A percentile compares a stretch with the other conserved stretches of the same genome.
Evolutionary conservation across 2,888 invertebrate genomes (phyloP).

Genomic region (Tiliacea citrago): DNA sequence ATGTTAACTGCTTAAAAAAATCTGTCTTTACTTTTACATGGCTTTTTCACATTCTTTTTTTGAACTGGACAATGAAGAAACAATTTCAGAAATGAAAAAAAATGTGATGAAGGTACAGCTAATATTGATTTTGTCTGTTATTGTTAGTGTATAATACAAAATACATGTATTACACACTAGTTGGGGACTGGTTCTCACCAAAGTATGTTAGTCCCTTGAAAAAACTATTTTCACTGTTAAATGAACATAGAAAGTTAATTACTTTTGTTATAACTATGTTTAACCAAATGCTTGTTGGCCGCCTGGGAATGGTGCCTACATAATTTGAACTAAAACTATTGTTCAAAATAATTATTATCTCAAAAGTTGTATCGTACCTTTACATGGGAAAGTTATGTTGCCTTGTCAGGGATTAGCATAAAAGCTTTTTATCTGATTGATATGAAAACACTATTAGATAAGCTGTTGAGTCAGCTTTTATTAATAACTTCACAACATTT

Average conservation of each 20-base stretch:
- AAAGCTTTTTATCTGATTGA: conserved; percentile 49
- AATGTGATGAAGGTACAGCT: too few species aligned
- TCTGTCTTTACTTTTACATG: too few species aligned
- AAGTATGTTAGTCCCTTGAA: conserved; percentile 9
- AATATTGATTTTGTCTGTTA: background rate
- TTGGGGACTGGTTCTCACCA: conserved; percentile 12
- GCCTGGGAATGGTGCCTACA: conserved; percentile 45
- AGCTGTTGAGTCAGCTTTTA: conserved; percentile 25
- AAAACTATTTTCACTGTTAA: conserved; percentile 24
- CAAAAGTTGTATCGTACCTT: conserved; percentile 40
- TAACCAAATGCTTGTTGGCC: conserved; percentile 34
- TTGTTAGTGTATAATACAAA: background rate
- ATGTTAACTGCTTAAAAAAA: too few species aligned
- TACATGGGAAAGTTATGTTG: conserved; percentile 44
- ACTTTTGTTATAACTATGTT: conserved; percentile 35
- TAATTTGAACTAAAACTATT: conserved; percentile 42
- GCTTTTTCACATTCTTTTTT: too few species aligned
- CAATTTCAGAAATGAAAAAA: too few species aligned
- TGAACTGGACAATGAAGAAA: background rate
- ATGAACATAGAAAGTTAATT: conserved; percentile 50
- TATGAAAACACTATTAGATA: conserved; percentile 53
- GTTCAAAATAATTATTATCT: conserved; percentile 42
- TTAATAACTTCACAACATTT: conserved; percentile 17
- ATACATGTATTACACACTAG: background rate
- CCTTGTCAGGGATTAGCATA: conserved; percentile 45